Conservation (phyloP, 1,140 invertebrate genomes). For the Piezodorus guildinii region DNA sequence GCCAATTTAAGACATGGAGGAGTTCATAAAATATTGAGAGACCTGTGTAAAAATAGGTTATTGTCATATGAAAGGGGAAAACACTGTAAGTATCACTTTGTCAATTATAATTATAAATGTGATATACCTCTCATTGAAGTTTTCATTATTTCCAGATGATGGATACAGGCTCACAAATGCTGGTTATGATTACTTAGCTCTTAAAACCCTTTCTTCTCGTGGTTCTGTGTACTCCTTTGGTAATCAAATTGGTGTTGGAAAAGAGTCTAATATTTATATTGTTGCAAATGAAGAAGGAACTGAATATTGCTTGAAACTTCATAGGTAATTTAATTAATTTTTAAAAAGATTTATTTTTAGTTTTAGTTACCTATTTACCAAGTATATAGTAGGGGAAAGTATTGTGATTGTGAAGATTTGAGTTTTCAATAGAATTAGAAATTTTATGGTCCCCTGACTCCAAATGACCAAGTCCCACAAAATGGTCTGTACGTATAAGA, state of each 20-base stretch:
- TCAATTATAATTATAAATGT: too few relatives aligned
- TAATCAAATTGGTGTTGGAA: conserved; percentile 97
- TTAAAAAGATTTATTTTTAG: too few relatives aligned
- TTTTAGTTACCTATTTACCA: too few relatives aligned
- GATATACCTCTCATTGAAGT: not conserved
- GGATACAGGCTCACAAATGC: conserved; percentile 91
- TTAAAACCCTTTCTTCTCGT: conserved; percentile 74
- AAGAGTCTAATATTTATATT: conserved; percentile 91
- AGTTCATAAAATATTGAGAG: conserved; percentile 79
- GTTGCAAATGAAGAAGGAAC: conserved; percentile 66
- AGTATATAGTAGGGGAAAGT: too few relatives aligned
- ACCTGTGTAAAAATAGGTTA: conserved; percentile 81
- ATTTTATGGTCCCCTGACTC: too few relatives aligned
- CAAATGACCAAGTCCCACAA: too few relatives aligned
- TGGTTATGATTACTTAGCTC: conserved; percentile 94
- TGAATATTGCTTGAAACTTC: conserved; percentile 78
- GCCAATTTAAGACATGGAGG: conserved; percentile 88
- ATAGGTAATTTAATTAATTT: too few relatives aligned
- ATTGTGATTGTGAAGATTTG: too few relatives aligned
- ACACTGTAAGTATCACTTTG: conserved; percentile 54
- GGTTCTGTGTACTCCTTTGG: conserved; percentile 78
- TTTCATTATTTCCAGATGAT: conserved; percentile 55
- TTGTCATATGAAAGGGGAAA: conserved; percentile 87
- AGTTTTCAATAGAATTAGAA: too few relatives aligned
- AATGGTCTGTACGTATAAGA: too few relatives aligned